Percentiles rank a stretch among this genome's conserved stretches.
phyloP scores from a whole-genome alignment of 30 jellyfish, hydroid and myxozoan genomes.

The Aurelia sp. region DNA sequence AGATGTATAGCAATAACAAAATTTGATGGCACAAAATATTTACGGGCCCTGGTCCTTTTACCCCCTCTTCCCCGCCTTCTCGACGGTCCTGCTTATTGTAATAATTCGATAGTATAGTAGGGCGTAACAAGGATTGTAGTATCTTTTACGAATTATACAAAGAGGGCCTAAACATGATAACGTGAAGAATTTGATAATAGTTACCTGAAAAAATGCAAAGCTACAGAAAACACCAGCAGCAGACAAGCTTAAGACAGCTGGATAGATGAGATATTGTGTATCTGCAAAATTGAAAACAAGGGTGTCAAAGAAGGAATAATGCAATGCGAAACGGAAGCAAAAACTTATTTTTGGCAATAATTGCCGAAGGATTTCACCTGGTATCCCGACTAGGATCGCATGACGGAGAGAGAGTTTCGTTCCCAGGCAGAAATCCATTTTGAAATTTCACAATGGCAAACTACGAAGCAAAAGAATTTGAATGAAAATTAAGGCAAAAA shows the following conservation, averaged over 20 bases:
- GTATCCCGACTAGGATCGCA: conserved; percentile 24
- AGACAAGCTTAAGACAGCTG: conserved; percentile 63
- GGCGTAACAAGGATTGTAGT: no score
- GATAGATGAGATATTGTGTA: conserved; percentile 52
- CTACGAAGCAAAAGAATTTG: conserved; percentile 36
- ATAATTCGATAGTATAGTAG: no score
- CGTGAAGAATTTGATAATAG: not conserved
- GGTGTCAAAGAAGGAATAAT: not conserved
- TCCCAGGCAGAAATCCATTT: conserved; percentile 39
- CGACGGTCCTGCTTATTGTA: no score
- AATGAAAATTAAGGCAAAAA: not conserved
- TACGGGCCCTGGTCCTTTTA: no score
- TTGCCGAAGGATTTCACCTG: conserved; percentile 69
- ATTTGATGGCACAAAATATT: no score
- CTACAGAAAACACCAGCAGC: conserved; percentile 71
- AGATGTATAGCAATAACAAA: no score
- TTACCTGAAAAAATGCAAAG: conserved; percentile 79
- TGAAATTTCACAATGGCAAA: conserved; percentile 28
- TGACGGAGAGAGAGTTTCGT: not conserved
- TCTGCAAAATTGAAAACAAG: conserved; percentile 20
- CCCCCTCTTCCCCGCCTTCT: no score
- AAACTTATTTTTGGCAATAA: conserved; percentile 29
- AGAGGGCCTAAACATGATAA: no score
- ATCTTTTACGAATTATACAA: no score
- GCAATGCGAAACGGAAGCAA: conserved; percentile 19